These are phyloP conservation scores for Paradisaea rubra DNA, from an alignment of 2,113 vertebrate species.

Conservation along the genomic window DNA sequence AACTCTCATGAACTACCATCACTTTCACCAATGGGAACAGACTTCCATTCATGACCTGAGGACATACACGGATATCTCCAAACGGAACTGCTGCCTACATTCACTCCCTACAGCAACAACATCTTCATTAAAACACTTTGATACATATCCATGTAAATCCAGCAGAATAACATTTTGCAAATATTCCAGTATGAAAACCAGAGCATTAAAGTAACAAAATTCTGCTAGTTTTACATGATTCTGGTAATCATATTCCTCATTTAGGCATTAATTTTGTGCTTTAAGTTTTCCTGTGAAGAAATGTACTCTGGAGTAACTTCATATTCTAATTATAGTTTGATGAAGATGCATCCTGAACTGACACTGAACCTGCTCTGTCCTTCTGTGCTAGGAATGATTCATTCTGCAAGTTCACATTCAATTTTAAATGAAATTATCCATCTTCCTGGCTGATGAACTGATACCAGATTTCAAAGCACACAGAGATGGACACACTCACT, in stretches of 20 bases:
- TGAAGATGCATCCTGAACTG: neutral
- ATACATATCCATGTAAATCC: neutral
- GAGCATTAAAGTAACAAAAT: neutral
- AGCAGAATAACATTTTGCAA: neutral
- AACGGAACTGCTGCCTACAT: neutral
- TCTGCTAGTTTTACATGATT: neutral
- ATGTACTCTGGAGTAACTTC: neutral
- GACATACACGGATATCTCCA: neutral
- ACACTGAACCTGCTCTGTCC: neutral
- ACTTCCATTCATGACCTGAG: neutral
- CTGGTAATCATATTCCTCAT: neutral
- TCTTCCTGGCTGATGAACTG: neutral
- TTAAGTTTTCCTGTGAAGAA: neutral
- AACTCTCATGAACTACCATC: neutral
- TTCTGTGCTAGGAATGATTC: neutral
- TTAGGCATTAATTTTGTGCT: neutral
- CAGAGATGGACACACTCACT: slow-evolving; percentile 58
- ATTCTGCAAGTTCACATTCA: neutral
- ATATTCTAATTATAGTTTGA: neutral
- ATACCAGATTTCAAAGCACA: neutral
- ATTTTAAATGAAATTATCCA: neutral
- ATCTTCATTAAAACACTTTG: neutral
- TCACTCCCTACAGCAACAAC: neutral
- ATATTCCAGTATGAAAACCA: neutral
- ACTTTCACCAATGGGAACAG: neutral